Conservation (phyloP, 92 coral and sea anemone species). For the Parazoanthus swiftii region DNA sequence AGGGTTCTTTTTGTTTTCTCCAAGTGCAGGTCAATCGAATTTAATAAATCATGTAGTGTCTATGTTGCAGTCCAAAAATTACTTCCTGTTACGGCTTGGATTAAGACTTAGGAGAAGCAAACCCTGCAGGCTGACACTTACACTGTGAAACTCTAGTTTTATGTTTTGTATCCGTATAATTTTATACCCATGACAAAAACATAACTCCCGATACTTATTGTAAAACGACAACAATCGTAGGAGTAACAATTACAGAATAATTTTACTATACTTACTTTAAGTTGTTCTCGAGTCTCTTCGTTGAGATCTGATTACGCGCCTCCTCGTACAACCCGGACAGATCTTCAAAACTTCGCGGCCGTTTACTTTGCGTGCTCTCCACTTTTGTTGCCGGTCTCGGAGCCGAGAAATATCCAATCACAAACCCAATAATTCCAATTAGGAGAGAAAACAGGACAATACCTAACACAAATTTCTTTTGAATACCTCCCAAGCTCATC, state of each 20-base stretch:
- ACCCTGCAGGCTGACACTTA: too few relatives aligned
- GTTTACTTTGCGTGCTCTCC: neutral
- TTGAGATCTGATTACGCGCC: conserved; percentile 24
- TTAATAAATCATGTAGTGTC: too few relatives aligned
- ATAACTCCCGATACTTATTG: too few relatives aligned
- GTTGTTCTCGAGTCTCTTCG: conserved; percentile 18
- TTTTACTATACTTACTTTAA: conserved; percentile 22
- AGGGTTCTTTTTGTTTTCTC: too few relatives aligned
- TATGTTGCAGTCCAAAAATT: too few relatives aligned
- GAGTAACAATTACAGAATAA: neutral
- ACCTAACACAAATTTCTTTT: conserved; percentile 32
- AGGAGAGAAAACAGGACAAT: conserved; percentile 26
- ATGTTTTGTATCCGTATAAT: too few relatives aligned
- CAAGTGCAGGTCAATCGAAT: too few relatives aligned
- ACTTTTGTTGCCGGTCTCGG: conserved; percentile 8
- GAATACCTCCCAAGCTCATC: conserved; percentile 18
- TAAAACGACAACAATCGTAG: too few relatives aligned
- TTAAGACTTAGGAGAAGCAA: too few relatives aligned
- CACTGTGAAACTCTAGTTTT: too few relatives aligned
- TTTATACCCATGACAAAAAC: too few relatives aligned
- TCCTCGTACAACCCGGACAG: neutral
- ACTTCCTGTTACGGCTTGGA: too few relatives aligned
- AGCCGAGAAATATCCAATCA: conserved; percentile 39
- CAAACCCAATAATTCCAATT: conserved; percentile 36
- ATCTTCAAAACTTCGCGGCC: neutral